phyloP scores from a whole-genome alignment of 2,888 invertebrate species.

The Mycalesis mineus region DNA sequence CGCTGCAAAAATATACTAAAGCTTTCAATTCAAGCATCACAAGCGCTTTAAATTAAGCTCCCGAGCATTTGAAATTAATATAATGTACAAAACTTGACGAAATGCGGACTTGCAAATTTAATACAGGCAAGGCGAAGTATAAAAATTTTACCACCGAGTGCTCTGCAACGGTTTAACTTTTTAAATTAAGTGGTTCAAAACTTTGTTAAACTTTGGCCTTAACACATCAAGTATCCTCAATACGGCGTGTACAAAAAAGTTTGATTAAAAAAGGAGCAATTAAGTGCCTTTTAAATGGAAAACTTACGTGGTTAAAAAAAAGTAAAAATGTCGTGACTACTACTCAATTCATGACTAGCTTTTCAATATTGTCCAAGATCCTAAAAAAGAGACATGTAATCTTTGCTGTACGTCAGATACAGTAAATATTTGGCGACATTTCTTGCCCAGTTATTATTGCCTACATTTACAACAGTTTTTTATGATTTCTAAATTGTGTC shows the following conservation, averaged over 20 bases:
- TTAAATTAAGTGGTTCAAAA: constrained; percentile 19
- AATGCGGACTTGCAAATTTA: constrained; percentile 15
- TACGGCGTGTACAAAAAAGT: constrained; percentile 13
- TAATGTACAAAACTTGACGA: constrained; percentile 1
- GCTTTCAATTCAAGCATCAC: no score
- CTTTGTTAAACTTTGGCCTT: constrained; percentile 17
- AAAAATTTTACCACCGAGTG: constrained; percentile 15
- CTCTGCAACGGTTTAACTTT: constrained; percentile 15
- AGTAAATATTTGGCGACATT: no score
- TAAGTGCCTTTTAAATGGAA: background rate
- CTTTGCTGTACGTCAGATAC: no score
- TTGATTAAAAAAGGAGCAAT: constrained; percentile 5
- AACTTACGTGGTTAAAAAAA: background rate
- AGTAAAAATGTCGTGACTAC: no score
- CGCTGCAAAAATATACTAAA: no score
- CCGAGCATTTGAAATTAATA: constrained; percentile 3
- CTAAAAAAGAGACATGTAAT: no score
- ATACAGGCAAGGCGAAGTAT: constrained; percentile 15
- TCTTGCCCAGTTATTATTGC: no score
- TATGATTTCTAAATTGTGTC: no score
- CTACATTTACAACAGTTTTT: no score
- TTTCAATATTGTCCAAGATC: no score
- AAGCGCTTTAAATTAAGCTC: background rate
- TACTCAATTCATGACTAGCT: no score
- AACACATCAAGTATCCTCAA: constrained; percentile 14